These are phyloP conservation scores for Brachirus orientalis DNA, from an alignment of 2,113 vertebrate genomes.

Conservation along the genomic window DNA sequence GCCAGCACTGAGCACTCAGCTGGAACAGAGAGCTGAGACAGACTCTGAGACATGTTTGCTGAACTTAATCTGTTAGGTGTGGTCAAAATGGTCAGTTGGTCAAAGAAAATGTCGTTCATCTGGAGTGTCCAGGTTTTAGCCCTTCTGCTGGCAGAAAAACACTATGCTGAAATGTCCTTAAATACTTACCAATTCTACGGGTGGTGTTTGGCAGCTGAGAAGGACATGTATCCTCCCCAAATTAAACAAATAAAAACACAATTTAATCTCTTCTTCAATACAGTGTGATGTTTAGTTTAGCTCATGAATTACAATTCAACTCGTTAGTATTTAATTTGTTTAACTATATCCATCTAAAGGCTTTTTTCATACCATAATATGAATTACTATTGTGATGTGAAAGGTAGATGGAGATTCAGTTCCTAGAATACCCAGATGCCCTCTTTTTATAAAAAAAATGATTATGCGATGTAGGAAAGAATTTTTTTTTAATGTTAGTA, in stretches of 20 bases:
- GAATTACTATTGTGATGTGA: neutral
- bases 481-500: conserved; percentile 1
- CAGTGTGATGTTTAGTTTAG: neutral
- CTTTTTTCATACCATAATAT: neutral
- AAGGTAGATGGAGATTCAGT: neutral
- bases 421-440: neutral
- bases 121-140: neutral
- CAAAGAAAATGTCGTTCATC: conserved; percentile 52
- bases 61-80: conserved; percentile 53
- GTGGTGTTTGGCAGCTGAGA: conserved; percentile 10
- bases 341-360: neutral
- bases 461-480: neutral
- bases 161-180: conserved; percentile 19
- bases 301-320: neutral
- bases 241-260: conserved; percentile 22
- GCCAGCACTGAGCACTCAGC: conserved; percentile 51
- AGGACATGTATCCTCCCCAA: conserved; percentile 9
- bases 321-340: conserved; percentile 1
- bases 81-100: conserved; percentile 50
- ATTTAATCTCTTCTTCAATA: neutral
- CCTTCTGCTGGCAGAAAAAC: conserved; percentile 12
- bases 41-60: conserved; percentile 47
- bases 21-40: conserved; percentile 42
- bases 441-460: neutral
- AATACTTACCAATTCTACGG: conserved; percentile 24